phyloP scores from a whole-genome alignment of 1,140 invertebrate species.

The Metopolophium dirhodum region DNA sequence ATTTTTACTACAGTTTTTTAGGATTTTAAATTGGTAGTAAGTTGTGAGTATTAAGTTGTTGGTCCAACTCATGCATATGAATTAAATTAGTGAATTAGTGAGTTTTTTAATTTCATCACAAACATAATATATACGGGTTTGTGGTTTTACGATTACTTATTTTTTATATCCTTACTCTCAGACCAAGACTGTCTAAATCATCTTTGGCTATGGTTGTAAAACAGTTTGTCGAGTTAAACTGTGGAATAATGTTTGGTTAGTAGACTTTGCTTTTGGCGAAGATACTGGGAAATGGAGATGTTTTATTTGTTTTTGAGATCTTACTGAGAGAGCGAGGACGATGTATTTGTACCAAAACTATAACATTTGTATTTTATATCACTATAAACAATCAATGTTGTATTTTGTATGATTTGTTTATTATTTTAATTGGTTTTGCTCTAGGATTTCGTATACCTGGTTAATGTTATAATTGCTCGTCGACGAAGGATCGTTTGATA shows the following conservation, averaged over 20 bases:
- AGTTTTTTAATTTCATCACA: too few relatives aligned
- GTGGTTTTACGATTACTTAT: too few relatives aligned
- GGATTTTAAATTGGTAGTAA: background rate
- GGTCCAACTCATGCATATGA: background rate
- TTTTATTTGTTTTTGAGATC: too few relatives aligned
- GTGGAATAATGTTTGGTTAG: background rate
- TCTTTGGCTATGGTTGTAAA: background rate
- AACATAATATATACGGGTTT: too few relatives aligned
- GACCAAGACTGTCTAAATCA: background rate
- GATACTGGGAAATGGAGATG: too few relatives aligned
- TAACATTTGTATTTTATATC: background rate
- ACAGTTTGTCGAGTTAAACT: background rate
- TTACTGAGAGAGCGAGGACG: background rate
- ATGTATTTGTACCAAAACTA: background rate
- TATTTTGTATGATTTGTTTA: background rate
- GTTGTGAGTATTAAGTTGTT: background rate
- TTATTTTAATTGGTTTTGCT: background rate
- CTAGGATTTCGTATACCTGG: background rate
- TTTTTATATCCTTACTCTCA: too few relatives aligned
- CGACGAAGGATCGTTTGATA: background rate
- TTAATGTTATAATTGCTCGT: background rate
- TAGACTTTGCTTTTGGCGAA: background rate
- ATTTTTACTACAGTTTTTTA: background rate
- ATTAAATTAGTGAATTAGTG: too few relatives aligned
- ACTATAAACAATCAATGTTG: background rate